These are phyloP conservation scores for Melanargia galathea DNA, from an alignment of 2,888 invertebrate genomes.

Conservation along the genomic window DNA sequence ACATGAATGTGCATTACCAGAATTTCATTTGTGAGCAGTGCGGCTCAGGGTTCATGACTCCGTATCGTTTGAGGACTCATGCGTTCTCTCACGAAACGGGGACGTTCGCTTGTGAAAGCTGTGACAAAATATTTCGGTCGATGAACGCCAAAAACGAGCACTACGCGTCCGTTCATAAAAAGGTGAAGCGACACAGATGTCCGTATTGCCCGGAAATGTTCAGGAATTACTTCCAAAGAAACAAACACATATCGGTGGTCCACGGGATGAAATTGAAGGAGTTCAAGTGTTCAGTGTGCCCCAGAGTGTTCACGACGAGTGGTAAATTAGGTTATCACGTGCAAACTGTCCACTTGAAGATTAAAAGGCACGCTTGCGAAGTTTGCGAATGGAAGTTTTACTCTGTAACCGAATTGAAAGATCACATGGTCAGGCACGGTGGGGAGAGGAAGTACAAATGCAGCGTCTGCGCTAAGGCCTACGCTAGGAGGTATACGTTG, in stretches of 20 bases:
- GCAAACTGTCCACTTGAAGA: conserved; percentile 69
- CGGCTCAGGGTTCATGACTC: conserved; percentile 70
- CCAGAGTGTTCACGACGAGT: conserved; percentile 66
- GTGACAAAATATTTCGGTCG: conserved; percentile 76
- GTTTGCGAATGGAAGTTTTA: conserved; percentile 81
- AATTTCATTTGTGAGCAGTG: conserved; percentile 75
- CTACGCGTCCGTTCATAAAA: conserved; percentile 74
- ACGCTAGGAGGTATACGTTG: conserved; percentile 72
- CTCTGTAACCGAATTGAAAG: conserved; percentile 77
- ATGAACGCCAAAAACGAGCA: conserved; percentile 74
- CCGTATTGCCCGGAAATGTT: conserved; percentile 70
- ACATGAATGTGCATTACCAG: conserved; percentile 74
- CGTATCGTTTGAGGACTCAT: conserved; percentile 65
- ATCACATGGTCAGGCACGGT: conserved; percentile 78
- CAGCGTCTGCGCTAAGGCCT: conserved; percentile 75
- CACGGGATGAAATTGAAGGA: conserved; percentile 71
- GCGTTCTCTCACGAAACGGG: conserved; percentile 67
- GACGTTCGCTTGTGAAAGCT: conserved; percentile 67
- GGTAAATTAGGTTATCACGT: conserved; percentile 69
- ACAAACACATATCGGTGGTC: conserved; percentile 63
- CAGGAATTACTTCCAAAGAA: conserved; percentile 71
- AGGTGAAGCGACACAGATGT: conserved; percentile 68
- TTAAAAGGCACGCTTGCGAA: conserved; percentile 70
- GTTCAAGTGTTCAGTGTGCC: conserved; percentile 68
- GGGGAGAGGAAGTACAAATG: conserved; percentile 79